These are phyloP conservation scores for Laticauda colubrina DNA, from an alignment of 2,113 vertebrate genomes.

Conservation along the genomic window DNA sequence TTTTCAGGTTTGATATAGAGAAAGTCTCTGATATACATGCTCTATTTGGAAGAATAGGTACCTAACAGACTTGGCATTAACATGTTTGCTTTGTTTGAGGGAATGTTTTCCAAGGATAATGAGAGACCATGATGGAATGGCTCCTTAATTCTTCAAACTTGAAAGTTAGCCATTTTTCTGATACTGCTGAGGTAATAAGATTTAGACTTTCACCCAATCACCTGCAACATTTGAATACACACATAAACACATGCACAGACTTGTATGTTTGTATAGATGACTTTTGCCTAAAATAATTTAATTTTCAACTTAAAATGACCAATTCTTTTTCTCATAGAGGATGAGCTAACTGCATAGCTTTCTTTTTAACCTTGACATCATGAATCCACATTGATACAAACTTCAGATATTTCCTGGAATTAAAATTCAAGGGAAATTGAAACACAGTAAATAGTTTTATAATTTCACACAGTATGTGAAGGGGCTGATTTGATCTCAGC, in stretches of 20 bases:
- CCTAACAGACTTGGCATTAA: background rate
- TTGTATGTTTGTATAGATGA: background rate
- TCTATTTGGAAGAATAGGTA: background rate
- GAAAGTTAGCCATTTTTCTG: background rate
- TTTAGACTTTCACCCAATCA: background rate
- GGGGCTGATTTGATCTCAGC: constrained; percentile 2
- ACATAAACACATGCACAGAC: background rate
- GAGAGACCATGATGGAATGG: background rate
- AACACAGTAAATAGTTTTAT: constrained; percentile 33
- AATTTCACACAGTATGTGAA: constrained; percentile 8
- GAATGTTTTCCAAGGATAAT: background rate
- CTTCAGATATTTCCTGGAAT: background rate
- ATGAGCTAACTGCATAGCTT: background rate
- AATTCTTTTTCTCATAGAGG: background rate
- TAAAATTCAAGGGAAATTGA: constrained; percentile 17
- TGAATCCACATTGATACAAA: constrained; percentile 23
- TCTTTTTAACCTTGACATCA: constrained; percentile 2
- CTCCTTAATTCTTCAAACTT: background rate
- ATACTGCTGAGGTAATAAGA: background rate
- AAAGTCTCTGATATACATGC: too few species aligned
- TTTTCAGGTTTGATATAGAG: background rate
- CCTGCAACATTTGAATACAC: background rate
- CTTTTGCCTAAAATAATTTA: background rate
- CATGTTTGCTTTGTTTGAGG: background rate
- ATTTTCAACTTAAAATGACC: background rate